Conservation (phyloP, 2,888 invertebrate genomes). For the Lasioglossum morio region DNA sequence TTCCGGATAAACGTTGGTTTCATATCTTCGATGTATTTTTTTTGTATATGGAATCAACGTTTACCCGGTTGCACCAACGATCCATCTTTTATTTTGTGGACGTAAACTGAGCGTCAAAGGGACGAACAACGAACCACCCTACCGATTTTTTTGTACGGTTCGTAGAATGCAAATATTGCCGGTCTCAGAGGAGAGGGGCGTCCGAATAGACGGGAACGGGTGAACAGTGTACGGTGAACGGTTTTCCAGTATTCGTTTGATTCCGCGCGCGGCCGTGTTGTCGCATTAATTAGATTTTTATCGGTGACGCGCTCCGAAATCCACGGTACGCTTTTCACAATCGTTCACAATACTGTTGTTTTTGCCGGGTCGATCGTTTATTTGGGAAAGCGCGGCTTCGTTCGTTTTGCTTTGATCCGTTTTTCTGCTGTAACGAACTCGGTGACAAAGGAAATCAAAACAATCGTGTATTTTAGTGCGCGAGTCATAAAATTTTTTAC, state of each 20-base stretch:
- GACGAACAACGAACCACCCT: constrained; percentile 12
- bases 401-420: constrained; percentile 17
- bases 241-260: constrained; percentile 22
- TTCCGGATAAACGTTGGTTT: too few relatives aligned
- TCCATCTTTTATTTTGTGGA: constrained; percentile 18
- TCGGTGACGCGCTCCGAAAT: constrained; percentile 23
- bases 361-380: constrained; percentile 21
- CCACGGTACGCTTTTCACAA: constrained; percentile 19
- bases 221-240: constrained; percentile 4
- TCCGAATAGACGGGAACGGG: neutral
- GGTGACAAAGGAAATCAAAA: neutral
- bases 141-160: constrained; percentile 23
- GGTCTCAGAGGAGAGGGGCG: constrained; percentile 10
- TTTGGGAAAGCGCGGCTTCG: constrained; percentile 15
- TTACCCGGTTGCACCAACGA: constrained; percentile 2
- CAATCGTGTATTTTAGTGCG: neutral
- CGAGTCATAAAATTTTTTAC: neutral
- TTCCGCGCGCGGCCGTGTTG: constrained; percentile 16
- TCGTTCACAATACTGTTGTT: constrained; percentile 21
- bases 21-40: neutral
- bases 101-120: constrained; percentile 39
- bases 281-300: constrained; percentile 28
- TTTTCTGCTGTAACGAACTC: constrained; percentile 24
- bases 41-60: neutral
- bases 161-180: constrained; percentile 31